Conservation (phyloP, 2,797 vertebrate genomes). For the Myotis myotis region DNA sequence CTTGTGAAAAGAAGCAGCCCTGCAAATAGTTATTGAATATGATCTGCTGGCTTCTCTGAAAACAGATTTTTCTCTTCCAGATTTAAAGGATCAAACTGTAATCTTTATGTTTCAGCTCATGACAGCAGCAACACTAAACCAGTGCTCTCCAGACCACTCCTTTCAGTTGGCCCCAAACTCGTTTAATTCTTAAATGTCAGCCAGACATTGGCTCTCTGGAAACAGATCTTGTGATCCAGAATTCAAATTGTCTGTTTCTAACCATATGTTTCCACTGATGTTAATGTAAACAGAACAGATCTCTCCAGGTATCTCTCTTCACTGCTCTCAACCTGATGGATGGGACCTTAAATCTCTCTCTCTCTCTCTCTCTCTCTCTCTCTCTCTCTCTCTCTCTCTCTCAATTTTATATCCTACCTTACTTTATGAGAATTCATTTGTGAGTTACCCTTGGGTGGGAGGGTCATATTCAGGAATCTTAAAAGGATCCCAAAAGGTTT, state of each 20-base stretch:
- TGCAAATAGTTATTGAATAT: conserved; percentile 4
- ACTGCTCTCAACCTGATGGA: not conserved
- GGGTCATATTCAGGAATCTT: not conserved
- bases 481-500: not conserved
- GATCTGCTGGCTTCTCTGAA: not conserved
- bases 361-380: not conserved
- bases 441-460: not conserved
- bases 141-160: not conserved
- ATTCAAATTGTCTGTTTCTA: conserved; percentile 4
- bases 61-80: conserved; percentile 32
- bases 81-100: not conserved
- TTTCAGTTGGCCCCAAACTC: conserved; percentile 12
- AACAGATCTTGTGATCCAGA: conserved; percentile 16
- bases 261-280: not conserved
- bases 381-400: too few species aligned
- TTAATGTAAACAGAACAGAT: not conserved
- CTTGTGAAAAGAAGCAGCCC: conserved; percentile 28
- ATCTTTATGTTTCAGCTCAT: conserved; percentile 46
- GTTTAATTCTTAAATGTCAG: conserved; percentile 11
- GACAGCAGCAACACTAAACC: not conserved
- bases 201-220: not conserved
- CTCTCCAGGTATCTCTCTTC: not conserved
- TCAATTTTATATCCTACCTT: not conserved
- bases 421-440: conserved; percentile 25
- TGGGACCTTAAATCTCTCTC: not conserved